Evolutionary conservation across 2,113 vertebrate species (phyloP).

Genomic region (Sardina pilchardus): DNA sequence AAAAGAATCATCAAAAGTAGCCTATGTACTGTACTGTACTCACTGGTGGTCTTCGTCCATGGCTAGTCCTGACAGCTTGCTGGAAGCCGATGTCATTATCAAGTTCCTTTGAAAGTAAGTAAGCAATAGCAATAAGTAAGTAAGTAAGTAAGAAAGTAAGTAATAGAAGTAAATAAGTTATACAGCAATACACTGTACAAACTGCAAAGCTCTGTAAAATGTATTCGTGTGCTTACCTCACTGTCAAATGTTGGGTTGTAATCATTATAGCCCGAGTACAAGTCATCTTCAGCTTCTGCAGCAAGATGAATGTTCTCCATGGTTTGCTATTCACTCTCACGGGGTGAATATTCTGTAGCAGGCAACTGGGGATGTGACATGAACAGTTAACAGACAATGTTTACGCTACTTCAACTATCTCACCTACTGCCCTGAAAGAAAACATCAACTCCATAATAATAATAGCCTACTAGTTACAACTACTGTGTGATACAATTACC

Average conservation of each 20-base stretch:
- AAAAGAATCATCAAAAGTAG: neutral
- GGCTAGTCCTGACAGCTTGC: slow-evolving; percentile 88
- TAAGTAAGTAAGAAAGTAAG: neutral
- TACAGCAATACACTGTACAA: no score
- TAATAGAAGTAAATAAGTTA: neutral
- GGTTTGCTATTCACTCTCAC: slow-evolving; percentile 48
- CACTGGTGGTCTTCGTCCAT: slow-evolving; percentile 92
- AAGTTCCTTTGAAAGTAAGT: slow-evolving; percentile 79
- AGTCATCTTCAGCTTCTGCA: slow-evolving; percentile 86
- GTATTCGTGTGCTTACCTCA: slow-evolving; percentile 72
- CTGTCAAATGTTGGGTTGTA: slow-evolving; percentile 92
- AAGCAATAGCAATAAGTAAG: neutral
- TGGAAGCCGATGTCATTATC: slow-evolving; percentile 92
- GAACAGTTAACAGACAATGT: neutral
- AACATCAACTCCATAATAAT: no score
- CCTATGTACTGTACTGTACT: slow-evolving; percentile 52
- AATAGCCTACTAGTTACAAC: neutral
- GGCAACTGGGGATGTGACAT: neutral
- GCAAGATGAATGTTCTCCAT: slow-evolving; percentile 89
- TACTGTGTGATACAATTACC: neutral
- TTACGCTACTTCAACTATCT: neutral
- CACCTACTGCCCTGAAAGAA: no score
- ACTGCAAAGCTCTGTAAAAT: neutral
- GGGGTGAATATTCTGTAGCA: neutral
- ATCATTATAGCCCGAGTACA: slow-evolving; percentile 97